Base-by-base conservation (phyloP, 2,797 vertebrate genomes). In the Sebastes vulpes region DNA sequence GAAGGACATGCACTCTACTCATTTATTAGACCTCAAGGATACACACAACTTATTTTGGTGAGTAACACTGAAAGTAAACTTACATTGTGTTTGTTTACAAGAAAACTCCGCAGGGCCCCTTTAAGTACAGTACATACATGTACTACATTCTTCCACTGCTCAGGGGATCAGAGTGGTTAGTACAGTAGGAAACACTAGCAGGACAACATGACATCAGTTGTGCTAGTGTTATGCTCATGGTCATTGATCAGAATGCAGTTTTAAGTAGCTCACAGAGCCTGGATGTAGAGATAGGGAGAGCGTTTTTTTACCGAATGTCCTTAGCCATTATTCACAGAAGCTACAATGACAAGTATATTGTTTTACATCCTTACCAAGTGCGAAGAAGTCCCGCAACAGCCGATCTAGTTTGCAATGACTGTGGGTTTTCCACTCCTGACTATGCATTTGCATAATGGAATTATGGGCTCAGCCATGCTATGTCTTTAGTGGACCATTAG, bases 401-500 rank as follows among this genome's bases (percentile, higher is more conserved):
- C 88, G 73, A 92, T 95, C 94, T 89, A 93, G 93, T 93, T 91
- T 95, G 82, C 93, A 95, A 85, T 92, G 94, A 97, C 96, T 95
- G 94, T 90, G 95, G 96, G 95, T 95, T 94, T 96, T 87, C 89
- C 90, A 94, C 94, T 95, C 95, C 85, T 95, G 95, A 96, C 92
- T 90, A 57, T 42, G 92, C 93, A 98, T 99, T 98, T 98, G 96
- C 97, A 98, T 98, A 98, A 98, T 98, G 96, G 96, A 96, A 97
- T 97, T 97, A 97, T 93, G 94, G 97, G 94, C 93, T 93, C 91
- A 94, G 95, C 96, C 96, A 96, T 95, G 96, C 95, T 94, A 89
- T 95, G 95, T 96, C 94, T 97, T 97, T 96, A 90, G 96, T 97
- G 96, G 93, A 97, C 95, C 96, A 95, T 96, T 97, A 98, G 97